Evolutionary conservation across 2,113 vertebrate species (phyloP).

Genomic region (Etheostoma spectabile): DNA sequence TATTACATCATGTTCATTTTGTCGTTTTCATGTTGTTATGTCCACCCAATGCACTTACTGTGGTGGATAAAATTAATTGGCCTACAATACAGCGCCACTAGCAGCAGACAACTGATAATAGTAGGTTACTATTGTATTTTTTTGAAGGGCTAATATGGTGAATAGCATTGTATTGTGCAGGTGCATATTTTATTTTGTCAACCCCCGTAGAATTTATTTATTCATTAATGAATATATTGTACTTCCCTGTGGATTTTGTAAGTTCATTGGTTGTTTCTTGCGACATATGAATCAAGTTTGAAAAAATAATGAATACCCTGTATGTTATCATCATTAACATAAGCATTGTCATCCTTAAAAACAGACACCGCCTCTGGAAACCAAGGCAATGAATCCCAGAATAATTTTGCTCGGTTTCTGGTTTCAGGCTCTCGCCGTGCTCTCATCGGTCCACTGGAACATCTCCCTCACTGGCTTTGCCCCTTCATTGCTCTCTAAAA

Average conservation of each 20-base stretch:
- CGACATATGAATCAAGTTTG: background rate
- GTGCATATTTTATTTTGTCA: background rate
- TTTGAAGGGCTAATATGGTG: background rate
- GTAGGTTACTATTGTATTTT: background rate
- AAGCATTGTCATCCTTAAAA: background rate
- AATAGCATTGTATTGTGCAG: background rate
- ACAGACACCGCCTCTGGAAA: background rate
- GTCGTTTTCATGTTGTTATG: background rate
- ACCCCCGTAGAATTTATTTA: background rate
- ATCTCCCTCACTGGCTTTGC: constrained; percentile 38
- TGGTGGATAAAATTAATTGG: background rate
- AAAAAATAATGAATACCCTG: background rate
- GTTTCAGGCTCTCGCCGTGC: constrained; percentile 12
- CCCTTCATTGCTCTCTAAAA: constrained; percentile 51
- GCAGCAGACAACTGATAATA: background rate
- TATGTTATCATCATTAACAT: background rate
- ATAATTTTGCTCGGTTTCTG: constrained; percentile 21
- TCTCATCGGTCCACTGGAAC: constrained; percentile 45
- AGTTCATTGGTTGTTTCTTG: background rate
- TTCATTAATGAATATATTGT: background rate
- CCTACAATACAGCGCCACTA: background rate
- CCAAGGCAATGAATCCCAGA: background rate
- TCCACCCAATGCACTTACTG: background rate
- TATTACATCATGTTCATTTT: background rate
- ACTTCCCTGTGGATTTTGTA: background rate